Base-by-base conservation (phyloP, 2,113 vertebrate species). In the Lophius piscatorius region DNA sequence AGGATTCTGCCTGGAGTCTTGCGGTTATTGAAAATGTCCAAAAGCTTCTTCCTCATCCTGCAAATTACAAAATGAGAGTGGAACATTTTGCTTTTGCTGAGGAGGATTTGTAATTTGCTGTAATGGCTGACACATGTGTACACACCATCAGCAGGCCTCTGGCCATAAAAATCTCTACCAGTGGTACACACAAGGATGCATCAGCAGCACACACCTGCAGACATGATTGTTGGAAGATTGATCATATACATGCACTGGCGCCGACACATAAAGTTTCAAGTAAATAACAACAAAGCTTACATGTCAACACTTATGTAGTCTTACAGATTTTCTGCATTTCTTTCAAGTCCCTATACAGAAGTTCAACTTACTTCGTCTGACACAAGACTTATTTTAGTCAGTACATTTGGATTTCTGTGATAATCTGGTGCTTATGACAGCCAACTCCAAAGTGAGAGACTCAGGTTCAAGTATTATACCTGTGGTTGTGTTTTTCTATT, bases 91-190 rank as follows among this genome's bases (percentile, higher is more conserved):
- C 68, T 58, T 78, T 78, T 77, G 70, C 74, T 54, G 69, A 55
- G 68, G 74, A 74, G 57, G 70, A 80, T 87, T 89, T 80, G 68
- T 82, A 90, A 90, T 87, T 90, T 78, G 54, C 81, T 46, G 28
- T 89, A 90, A 90, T 91, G 73, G 84, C 76, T 86, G 87, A 90
- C 89, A 91, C 78, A 87, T 90, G 89, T 85, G 81, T 11, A 18
- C 5, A 18, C 5, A 17, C 59, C 85, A 82, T 79, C 74, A 41
- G 74, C 35, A 31, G 63, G 74, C 85, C 78, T 70, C 63, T 22
- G 70, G 80, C 81, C 34, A 80, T 75, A 81, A 80, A 86, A 85
- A 82, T 76, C 58, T 80, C 42, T 70, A 69, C 78, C 60, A 48
- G 45, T 60, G 71, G 24, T 57, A 13, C 47, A 63, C 52, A 22